Conservation (phyloP, 2,797 vertebrate genomes). For the Garrulus glandarius region DNA sequence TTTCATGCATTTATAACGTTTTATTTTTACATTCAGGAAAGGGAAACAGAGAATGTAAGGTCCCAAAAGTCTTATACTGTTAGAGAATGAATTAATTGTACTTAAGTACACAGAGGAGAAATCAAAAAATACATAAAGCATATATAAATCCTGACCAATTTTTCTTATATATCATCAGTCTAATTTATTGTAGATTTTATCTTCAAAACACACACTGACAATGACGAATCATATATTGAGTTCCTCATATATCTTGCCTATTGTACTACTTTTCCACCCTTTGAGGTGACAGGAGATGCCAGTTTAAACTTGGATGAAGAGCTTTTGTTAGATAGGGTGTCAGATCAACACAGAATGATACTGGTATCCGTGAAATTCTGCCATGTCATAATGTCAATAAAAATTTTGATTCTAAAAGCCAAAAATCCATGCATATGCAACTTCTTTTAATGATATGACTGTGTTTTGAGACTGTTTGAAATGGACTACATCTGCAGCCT, state of each 20-base stretch:
- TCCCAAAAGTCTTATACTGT: not conserved
- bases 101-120: not conserved
- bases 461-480: not conserved
- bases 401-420: not conserved
- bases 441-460: not conserved
- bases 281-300: not conserved
- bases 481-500: not conserved
- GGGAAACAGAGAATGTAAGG: not conserved
- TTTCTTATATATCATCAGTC: not conserved
- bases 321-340: not conserved
- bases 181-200: not conserved
- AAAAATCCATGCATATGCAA: accelerated
- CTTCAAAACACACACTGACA: not conserved
- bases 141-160: not conserved
- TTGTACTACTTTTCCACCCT: not conserved
- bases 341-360: not conserved
- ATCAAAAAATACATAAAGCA: not conserved
- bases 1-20: not conserved
- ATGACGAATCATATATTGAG: not conserved
- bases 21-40: not conserved
- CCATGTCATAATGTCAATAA: not conserved
- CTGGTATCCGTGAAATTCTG: not conserved
- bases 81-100: not conserved
- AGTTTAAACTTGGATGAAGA: not conserved
- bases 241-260: not conserved